Percentiles rank a stretch among this genome's conserved stretches.
phyloP scores from a whole-genome alignment of 1,140 invertebrate species.

The Berghia stephanieae region DNA sequence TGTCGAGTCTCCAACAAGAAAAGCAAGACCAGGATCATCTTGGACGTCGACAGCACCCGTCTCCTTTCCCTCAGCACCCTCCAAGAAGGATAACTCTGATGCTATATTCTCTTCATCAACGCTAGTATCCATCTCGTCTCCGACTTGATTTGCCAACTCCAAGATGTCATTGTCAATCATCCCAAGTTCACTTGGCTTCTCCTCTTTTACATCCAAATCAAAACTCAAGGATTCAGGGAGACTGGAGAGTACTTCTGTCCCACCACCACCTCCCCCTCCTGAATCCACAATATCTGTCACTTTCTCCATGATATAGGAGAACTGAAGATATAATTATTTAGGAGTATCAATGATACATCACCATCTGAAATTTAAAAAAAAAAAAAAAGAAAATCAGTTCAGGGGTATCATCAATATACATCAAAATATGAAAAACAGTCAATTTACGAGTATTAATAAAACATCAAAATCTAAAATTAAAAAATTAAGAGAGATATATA shows the following conservation, averaged over 20 bases:
- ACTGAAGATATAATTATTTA: too few species aligned
- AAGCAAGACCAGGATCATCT: constrained; percentile 16
- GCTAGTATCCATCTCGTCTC: constrained; percentile 14
- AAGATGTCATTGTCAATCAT: constrained; percentile 26
- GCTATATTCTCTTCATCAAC: neutral
- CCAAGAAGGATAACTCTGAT: constrained; percentile 13
- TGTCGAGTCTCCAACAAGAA: constrained; percentile 14
- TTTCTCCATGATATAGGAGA: constrained; percentile 21
- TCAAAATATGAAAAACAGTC: too few species aligned
- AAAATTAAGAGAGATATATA: neutral
- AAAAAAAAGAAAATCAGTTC: too few species aligned
- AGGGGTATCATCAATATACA: too few species aligned
- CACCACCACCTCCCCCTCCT: neutral
- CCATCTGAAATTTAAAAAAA: too few species aligned
- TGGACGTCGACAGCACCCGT: constrained; percentile 9
- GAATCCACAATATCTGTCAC: constrained; percentile 13
- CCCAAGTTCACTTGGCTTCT: constrained; percentile 9
- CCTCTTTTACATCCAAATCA: constrained; percentile 14
- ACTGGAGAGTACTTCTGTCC: neutral
- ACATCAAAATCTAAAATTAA: neutral
- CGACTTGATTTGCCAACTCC: constrained; percentile 13
- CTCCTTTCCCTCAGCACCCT: constrained; percentile 22
- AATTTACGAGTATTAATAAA: too few species aligned
- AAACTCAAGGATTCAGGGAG: constrained; percentile 5
- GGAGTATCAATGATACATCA: too few species aligned